These are phyloP conservation scores for Zoanthus solanderi DNA, from an alignment of 92 coral and sea anemone genomes.

Conservation along the genomic window DNA sequence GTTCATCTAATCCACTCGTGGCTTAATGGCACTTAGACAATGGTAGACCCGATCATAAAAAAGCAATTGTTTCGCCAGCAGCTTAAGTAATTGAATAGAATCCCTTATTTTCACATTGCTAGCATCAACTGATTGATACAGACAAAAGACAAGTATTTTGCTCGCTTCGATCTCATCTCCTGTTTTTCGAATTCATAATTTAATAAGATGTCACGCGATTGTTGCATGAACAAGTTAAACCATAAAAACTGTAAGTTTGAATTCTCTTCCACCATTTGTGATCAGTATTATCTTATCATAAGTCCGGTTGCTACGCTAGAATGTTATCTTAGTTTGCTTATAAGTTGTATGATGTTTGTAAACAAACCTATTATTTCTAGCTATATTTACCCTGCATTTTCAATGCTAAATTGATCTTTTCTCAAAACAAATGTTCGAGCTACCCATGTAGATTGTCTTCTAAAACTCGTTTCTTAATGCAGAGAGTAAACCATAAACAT, in stretches of 20 bases:
- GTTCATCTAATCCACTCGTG: constrained; percentile 13
- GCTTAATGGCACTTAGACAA: constrained; percentile 30
- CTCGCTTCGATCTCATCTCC: background rate
- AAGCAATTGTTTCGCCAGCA: constrained; percentile 37
- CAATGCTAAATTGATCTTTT: constrained; percentile 35
- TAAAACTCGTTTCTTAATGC: constrained; percentile 10
- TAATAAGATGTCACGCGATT: constrained; percentile 16
- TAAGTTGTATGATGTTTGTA: constrained; percentile 27
- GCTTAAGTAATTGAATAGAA: constrained; percentile 27
- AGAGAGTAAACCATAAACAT: constrained; percentile 32
- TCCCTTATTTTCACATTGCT: constrained; percentile 23
- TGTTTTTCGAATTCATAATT: constrained; percentile 20
- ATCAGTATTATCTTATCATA: constrained; percentile 3
- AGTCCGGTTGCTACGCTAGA: constrained; percentile 21
- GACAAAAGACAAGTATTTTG: constrained; percentile 3
- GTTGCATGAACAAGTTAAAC: background rate
- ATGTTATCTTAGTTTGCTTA: constrained; percentile 33
- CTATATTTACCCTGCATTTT: constrained; percentile 19
- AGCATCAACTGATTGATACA: constrained; percentile 8
- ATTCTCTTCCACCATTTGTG: background rate
- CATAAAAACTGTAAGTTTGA: background rate
- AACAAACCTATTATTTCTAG: constrained; percentile 23
- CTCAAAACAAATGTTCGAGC: constrained; percentile 31
- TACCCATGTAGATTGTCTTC: background rate
- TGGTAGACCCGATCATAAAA: background rate